Evolutionary conservation across 2,797 vertebrate species (phyloP).

Genomic region (Coccyzus lansbergi): DNA sequence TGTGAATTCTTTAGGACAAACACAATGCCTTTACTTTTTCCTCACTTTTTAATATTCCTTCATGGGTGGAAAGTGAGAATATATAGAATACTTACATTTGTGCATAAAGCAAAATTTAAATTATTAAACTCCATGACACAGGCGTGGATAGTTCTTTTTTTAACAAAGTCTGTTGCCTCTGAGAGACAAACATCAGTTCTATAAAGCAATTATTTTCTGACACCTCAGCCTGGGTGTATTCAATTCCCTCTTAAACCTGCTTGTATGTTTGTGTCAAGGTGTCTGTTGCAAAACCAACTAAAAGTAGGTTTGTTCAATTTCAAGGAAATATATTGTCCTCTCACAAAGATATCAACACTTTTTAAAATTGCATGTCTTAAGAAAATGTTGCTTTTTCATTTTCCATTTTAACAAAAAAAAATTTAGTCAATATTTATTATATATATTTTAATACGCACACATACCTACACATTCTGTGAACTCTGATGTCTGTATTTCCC

Average conservation of each 20-base stretch:
- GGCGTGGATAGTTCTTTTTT: not conserved
- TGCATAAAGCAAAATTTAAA: not conserved
- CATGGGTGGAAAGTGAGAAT: not conserved
- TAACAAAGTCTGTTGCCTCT: not conserved
- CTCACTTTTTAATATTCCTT: not conserved
- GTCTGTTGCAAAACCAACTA: not conserved
- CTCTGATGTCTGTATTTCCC: not conserved
- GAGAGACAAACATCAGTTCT: constrained; percentile 7
- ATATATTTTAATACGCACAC: fast-evolving
- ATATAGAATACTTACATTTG: not conserved
- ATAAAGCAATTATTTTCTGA: constrained; percentile 28
- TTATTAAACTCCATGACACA: not conserved
- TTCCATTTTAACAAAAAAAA: not conserved
- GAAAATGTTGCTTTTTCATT: not conserved
- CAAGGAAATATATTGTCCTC: not conserved
- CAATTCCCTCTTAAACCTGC: not conserved
- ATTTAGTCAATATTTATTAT: not conserved
- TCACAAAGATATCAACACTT: not conserved
- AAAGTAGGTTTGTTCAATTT: not conserved
- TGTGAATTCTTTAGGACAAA: not conserved
- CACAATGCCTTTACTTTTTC: not conserved
- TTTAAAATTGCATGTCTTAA: not conserved
- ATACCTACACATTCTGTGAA: not conserved
- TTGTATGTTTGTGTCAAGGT: not conserved
- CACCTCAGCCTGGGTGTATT: not conserved